These are phyloP conservation scores for Drosophila mojavensis DNA, from an alignment of 1,140 invertebrate genomes.

Conservation along the genomic window DNA sequence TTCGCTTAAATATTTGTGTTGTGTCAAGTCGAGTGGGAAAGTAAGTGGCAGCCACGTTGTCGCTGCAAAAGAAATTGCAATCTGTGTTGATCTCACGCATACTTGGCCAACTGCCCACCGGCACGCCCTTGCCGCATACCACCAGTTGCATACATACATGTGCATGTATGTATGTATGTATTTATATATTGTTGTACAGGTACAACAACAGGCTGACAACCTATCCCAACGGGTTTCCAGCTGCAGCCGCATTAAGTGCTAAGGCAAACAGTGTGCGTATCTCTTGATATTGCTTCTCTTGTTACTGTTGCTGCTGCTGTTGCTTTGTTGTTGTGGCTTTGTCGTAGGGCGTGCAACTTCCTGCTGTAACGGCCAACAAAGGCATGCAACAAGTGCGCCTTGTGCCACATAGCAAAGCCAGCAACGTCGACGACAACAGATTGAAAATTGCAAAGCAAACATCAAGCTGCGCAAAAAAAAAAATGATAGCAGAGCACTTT, in stretches of 20 bases:
- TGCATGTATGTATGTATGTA: not conserved
- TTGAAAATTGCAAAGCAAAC: slow-evolving; percentile 45
- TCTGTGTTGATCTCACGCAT: slow-evolving; percentile 54
- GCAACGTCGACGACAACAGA: slow-evolving; percentile 12
- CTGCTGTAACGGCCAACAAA: slow-evolving; percentile 31
- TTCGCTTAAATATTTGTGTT: slow-evolving; percentile 56
- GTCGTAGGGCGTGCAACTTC: slow-evolving; percentile 57
- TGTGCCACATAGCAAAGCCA: slow-evolving; percentile 53
- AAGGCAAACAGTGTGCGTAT: slow-evolving; percentile 17
- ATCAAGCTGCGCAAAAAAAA: slow-evolving; percentile 4
- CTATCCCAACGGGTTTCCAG: slow-evolving; percentile 78
- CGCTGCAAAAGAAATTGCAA: slow-evolving; percentile 66
- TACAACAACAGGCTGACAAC: slow-evolving; percentile 48
- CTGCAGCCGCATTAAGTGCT: slow-evolving; percentile 39
- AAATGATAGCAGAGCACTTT: slow-evolving; percentile 26
- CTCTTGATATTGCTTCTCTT: slow-evolving; percentile 10
- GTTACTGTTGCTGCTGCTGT: slow-evolving; percentile 19
- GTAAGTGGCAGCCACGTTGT: slow-evolving; percentile 59
- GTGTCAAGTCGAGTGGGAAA: slow-evolving; percentile 64
- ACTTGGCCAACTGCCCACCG: slow-evolving; percentile 43
- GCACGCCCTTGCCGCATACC: slow-evolving; percentile 41
- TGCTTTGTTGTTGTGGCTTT: slow-evolving; percentile 22
- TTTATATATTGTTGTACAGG: slow-evolving; percentile 11
- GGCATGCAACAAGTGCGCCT: slow-evolving; percentile 73
- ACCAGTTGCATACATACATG: not conserved